A percentile compares a stretch with the other conserved stretches of the same genome.
Evolutionary conservation across 2,888 invertebrate genomes (phyloP).

Genomic region (Sphaerophoria taeniata): DNA sequence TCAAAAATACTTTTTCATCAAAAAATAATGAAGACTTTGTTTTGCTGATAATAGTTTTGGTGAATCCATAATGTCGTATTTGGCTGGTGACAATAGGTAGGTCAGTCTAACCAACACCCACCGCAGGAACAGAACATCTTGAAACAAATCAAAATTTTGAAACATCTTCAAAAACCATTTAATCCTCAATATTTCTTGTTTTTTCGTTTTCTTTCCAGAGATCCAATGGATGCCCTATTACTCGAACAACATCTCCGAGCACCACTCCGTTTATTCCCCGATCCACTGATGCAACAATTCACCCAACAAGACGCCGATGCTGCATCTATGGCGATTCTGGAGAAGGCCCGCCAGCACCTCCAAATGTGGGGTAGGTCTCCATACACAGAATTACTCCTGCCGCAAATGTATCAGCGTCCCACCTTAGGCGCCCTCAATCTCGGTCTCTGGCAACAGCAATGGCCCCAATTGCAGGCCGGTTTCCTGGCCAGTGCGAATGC

Average conservation of each 20-base stretch:
- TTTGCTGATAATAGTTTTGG: slow-evolving; percentile 68
- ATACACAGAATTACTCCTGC: slow-evolving; percentile 82
- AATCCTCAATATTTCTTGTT: neutral
- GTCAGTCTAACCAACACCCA: slow-evolving; percentile 29
- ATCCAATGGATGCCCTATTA: slow-evolving; percentile 83
- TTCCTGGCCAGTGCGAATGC: slow-evolving; percentile 81
- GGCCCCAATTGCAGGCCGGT: slow-evolving; percentile 83
- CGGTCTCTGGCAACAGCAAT: slow-evolving; percentile 83
- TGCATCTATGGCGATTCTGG: slow-evolving; percentile 82
- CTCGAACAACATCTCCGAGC: slow-evolving; percentile 82
- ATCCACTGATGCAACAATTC: slow-evolving; percentile 82
- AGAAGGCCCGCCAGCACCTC: slow-evolving; percentile 83
- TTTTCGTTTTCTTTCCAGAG: slow-evolving; percentile 77
- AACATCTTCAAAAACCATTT: neutral
- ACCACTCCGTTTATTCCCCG: slow-evolving; percentile 82
- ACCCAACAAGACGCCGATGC: slow-evolving; percentile 82
- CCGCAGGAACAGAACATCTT: neutral
- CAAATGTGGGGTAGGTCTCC: slow-evolving; percentile 83
- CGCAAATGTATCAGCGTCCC: slow-evolving; percentile 83
- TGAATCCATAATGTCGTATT: slow-evolving; percentile 63
- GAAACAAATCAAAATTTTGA: slow-evolving; percentile 16
- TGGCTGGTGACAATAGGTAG: slow-evolving; percentile 66
- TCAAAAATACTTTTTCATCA: slow-evolving; percentile 10
- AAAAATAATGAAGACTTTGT: slow-evolving; percentile 58
- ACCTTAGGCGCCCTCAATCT: slow-evolving; percentile 82